Conservation (phyloP, 1,140 invertebrate species). For the Micrasema longulum region DNA sequence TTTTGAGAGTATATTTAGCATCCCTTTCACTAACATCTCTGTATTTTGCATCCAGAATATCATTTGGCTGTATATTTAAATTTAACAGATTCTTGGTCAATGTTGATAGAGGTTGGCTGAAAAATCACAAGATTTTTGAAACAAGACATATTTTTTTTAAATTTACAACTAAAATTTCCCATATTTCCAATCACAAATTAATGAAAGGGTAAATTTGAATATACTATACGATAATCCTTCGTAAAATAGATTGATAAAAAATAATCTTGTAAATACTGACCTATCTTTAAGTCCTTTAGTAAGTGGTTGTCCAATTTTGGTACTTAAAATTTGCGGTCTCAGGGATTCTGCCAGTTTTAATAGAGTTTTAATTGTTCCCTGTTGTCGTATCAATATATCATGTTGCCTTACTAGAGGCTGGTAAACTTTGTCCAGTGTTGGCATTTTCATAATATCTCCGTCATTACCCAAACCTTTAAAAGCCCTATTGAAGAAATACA, state of each 20-base stretch:
- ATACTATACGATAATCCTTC: too few species aligned
- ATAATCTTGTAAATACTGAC: too few species aligned
- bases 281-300: constrained; percentile 32
- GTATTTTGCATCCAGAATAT: constrained; percentile 56
- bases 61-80: constrained; percentile 62
- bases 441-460: constrained; percentile 66
- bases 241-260: too few species aligned
- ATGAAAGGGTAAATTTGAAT: too few species aligned
- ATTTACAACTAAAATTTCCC: too few species aligned
- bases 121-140: too few species aligned
- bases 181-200: too few species aligned
- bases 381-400: constrained; percentile 70
- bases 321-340: constrained; percentile 28
- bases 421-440: constrained; percentile 75
- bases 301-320: constrained; percentile 28
- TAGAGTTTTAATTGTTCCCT: constrained; percentile 62
- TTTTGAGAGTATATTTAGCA: constrained; percentile 56
- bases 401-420: constrained; percentile 74
- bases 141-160: too few species aligned
- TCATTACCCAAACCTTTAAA: constrained; percentile 33
- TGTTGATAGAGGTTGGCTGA: constrained; percentile 63
- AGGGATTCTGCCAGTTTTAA: constrained; percentile 56
- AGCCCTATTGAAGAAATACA: constrained; percentile 32
- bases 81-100: constrained; percentile 65
- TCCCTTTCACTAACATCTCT: constrained; percentile 39